A percentile compares a stretch with the other conserved stretches of the same genome.
These are phyloP conservation scores for Emberiza fucata DNA, from an alignment of 2,113 vertebrate genomes.

Conservation along the genomic window DNA sequence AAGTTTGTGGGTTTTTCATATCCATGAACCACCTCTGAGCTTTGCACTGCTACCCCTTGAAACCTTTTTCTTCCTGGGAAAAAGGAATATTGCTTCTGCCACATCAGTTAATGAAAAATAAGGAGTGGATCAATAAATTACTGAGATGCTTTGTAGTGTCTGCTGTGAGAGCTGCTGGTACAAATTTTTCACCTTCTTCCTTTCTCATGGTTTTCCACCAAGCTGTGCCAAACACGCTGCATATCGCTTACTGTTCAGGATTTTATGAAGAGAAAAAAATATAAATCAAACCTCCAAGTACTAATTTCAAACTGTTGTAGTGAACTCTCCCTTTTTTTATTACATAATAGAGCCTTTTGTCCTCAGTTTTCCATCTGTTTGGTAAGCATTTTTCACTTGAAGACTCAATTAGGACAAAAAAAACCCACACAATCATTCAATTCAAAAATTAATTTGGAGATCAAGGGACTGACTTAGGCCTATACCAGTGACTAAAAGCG, in stretches of 20 bases:
- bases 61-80: background rate
- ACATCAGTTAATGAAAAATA: background rate
- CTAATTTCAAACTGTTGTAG: conserved; percentile 72
- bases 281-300: conserved; percentile 17
- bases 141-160: background rate
- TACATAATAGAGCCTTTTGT: conserved; percentile 73
- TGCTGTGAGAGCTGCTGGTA: background rate
- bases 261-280: background rate
- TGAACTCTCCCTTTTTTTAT: conserved; percentile 53
- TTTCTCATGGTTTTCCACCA: conserved; percentile 27
- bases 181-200: background rate
- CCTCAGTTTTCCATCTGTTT: conserved; percentile 74
- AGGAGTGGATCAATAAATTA: background rate
- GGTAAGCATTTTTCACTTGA: conserved; percentile 78
- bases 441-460: conserved; percentile 84
- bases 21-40: background rate
- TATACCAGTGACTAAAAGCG: conserved; percentile 76
- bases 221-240: conserved; percentile 18
- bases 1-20: background rate
- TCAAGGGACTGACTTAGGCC: conserved; percentile 77
- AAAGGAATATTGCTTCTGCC: background rate
- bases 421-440: conserved; percentile 73
- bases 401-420: conserved; percentile 75
- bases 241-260: conserved; percentile 22
- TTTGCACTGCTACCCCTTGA: background rate